Evolutionary conservation across 2,113 vertebrate species (phyloP), one percentile per base, ranked within the genome.

Genomic region (Sebastes fasciatus): DNA sequence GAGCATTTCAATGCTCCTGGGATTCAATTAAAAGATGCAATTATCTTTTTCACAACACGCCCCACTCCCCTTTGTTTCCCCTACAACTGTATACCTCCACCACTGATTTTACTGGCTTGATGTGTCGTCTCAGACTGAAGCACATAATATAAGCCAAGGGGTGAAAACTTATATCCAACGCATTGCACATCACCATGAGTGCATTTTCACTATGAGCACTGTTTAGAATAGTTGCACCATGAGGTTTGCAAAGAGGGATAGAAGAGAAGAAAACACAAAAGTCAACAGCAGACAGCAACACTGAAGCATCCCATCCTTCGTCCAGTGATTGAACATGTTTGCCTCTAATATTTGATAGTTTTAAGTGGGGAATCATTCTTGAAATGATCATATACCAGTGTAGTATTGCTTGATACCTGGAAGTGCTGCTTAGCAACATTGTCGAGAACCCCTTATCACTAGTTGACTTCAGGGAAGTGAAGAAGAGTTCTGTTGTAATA

Each of bases 21-120:
- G 92, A 93, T 93, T 94, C 79, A 93, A 94, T 92, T 95, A 94
- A 94, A 93, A 94, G 79, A 88, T 68, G 86, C 92, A 94, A 93
- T 95, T 94, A 93, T 91, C 66, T 89, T 85, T 86, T 93, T 90
- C 89, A 81, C 77, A 78, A 70, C 75, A 21, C 2, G 7, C 23
- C 52, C 70, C 60, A 71, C 65, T 79, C 75, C 63, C 52, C 81
- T 88, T 69, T 79, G 76, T 83, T 66, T 65, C 23, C 45, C 12
- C 64, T 75, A 6, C 40, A 77, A 55, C 82, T 55, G 10, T 0
- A 34, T 34, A 70, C 55, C 52, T 54, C 65, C 26, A 58, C 60
- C 79, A 43, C 52, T 74, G 52, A 80, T 78, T 89, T 74, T n/a
- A 17, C 65, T 16, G 7, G 78, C 68, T 17, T 78, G 8, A 62